Percentiles rank a stretch among this genome's conserved stretches.
Evolutionary conservation across 1,140 invertebrate genomes (phyloP).

Genomic region (Stegodyphus dumicola): DNA sequence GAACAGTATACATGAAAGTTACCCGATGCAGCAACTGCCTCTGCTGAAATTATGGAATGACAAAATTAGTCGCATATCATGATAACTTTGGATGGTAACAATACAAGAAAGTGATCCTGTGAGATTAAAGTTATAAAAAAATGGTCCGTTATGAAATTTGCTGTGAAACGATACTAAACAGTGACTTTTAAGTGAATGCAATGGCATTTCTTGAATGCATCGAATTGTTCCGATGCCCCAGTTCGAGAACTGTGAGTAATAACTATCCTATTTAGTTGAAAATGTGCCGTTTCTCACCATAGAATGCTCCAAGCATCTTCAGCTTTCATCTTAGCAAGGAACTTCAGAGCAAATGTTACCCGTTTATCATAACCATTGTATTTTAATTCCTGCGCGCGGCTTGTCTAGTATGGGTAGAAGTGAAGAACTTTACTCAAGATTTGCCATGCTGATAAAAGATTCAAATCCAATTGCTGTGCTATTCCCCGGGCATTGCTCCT

Average conservation of each 20-base stretch:
- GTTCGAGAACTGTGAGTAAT: background rate
- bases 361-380: too few species aligned
- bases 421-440: background rate
- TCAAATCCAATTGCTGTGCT: background rate
- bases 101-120: constrained; percentile 1
- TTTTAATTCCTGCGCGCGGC: constrained; percentile 7
- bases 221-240: background rate
- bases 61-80: constrained; percentile 8
- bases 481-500: background rate
- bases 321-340: too few species aligned
- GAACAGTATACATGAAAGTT: background rate
- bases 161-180: background rate
- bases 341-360: too few species aligned
- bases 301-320: too few species aligned
- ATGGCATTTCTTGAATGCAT: background rate
- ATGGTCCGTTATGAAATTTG: background rate
- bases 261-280: constrained; percentile 1
- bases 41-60: constrained; percentile 5
- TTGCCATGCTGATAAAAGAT: constrained; percentile 6
- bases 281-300: constrained; percentile 4
- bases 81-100: background rate
- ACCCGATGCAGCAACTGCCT: background rate
- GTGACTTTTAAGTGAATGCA: background rate
- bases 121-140: constrained; percentile 1
- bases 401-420: constrained; percentile 18